These are phyloP conservation scores for Eurystomus gularis DNA, from an alignment of 2,113 vertebrate genomes.

Conservation along the genomic window DNA sequence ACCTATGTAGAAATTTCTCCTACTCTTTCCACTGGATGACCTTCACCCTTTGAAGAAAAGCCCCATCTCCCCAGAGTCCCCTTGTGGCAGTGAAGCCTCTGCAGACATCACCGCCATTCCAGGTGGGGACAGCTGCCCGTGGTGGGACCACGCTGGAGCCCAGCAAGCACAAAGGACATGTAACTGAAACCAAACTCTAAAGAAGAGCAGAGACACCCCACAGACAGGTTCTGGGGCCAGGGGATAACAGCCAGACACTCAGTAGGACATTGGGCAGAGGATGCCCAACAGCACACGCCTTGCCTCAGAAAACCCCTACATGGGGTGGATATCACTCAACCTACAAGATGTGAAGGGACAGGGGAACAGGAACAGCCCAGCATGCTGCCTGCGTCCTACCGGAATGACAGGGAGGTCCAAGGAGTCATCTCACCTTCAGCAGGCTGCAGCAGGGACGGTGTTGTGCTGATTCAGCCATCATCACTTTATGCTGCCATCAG, in stretches of 20 bases:
- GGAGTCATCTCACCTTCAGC: neutral
- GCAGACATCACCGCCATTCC: neutral
- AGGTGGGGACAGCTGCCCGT: neutral
- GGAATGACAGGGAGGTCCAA: neutral
- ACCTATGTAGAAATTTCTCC: neutral
- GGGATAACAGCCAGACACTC: neutral
- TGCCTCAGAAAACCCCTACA: neutral
- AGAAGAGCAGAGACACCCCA: neutral
- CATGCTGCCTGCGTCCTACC: neutral
- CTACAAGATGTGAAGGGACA: neutral
- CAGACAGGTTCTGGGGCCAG: neutral
- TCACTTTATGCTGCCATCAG: no score
- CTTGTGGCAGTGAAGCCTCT: neutral
- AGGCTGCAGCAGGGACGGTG: neutral
- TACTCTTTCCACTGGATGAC: neutral
- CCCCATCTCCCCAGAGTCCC: neutral
- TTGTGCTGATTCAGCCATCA: no score
- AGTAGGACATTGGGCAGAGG: neutral
- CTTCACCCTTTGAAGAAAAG: neutral
- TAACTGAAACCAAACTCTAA: neutral
- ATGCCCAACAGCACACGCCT: no score
- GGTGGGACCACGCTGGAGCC: rapidly evolving
- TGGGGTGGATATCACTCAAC: neutral
- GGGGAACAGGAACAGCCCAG: neutral
- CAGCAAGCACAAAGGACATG: neutral